Conservation (phyloP, 2,797 vertebrate species). For the Spheniscus humboldti region DNA sequence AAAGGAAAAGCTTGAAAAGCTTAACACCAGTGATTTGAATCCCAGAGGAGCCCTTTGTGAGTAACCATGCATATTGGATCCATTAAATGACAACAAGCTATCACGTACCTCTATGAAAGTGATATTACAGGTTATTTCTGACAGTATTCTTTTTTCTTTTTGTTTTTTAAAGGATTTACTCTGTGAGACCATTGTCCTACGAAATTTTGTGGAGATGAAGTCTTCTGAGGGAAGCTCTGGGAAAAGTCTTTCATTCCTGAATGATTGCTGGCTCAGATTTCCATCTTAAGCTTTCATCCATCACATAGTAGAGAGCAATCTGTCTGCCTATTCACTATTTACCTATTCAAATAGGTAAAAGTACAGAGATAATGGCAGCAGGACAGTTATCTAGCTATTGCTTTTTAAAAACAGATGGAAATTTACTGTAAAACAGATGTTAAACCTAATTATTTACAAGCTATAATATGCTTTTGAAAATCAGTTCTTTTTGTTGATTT, state of each 20-base stretch:
- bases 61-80: not conserved
- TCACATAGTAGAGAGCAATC: conserved; percentile 45
- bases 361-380: not conserved
- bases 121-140: not conserved
- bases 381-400: not conserved
- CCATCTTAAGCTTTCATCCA: not conserved
- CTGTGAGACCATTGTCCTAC: not conserved
- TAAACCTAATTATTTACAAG: not conserved
- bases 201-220: not conserved
- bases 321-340: conserved; percentile 28
- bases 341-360: conserved; percentile 9
- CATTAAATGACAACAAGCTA: not conserved
- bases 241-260: not conserved
- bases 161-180: not conserved
- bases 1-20: not conserved
- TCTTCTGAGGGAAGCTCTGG: not conserved
- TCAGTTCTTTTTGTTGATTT: not conserved
- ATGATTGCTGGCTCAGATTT: not conserved
- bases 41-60: not conserved
- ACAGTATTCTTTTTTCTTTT: not conserved
- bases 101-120: not conserved
- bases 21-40: not conserved
- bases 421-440: not conserved
- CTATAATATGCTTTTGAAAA: not conserved
- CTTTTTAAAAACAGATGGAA: not conserved